Conservation (phyloP, 2,888 invertebrate species). For the Dolomedes plantarius region DNA sequence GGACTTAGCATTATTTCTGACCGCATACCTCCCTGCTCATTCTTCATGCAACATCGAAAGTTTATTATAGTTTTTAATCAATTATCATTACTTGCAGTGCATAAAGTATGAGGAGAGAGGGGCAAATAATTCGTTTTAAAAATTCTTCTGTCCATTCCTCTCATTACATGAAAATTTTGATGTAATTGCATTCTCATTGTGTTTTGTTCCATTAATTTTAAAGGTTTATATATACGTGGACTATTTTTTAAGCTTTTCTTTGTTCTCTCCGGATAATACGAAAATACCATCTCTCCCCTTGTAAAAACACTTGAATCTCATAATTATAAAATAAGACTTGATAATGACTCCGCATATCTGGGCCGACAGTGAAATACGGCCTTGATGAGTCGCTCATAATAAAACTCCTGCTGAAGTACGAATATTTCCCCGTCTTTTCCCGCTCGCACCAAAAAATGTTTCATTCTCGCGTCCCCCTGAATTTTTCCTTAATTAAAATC, state of each 20-base stretch:
- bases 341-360: constrained; percentile 1
- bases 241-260: neutral
- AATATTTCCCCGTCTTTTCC: constrained; percentile 6
- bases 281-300: neutral
- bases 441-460: constrained; percentile 15
- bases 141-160: neutral
- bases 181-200: constrained; percentile 5
- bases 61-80: neutral
- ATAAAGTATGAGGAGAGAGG: neutral
- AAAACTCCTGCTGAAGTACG: neutral
- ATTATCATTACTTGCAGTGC: neutral
- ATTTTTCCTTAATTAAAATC: constrained; percentile 68
- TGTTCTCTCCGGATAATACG: neutral
- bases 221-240: neutral
- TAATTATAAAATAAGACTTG: constrained; percentile 9
- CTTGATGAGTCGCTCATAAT: constrained; percentile 19
- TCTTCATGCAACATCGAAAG: no score
- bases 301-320: neutral
- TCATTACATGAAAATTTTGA: neutral
- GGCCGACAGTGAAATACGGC: constrained; percentile 20
- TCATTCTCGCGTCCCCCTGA: neutral
- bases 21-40: no score
- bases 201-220: neutral
- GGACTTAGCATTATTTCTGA: no score
- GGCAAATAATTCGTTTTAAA: neutral